Evolutionary conservation across 2,113 vertebrate species (phyloP).

Genomic region (Serinus canaria): DNA sequence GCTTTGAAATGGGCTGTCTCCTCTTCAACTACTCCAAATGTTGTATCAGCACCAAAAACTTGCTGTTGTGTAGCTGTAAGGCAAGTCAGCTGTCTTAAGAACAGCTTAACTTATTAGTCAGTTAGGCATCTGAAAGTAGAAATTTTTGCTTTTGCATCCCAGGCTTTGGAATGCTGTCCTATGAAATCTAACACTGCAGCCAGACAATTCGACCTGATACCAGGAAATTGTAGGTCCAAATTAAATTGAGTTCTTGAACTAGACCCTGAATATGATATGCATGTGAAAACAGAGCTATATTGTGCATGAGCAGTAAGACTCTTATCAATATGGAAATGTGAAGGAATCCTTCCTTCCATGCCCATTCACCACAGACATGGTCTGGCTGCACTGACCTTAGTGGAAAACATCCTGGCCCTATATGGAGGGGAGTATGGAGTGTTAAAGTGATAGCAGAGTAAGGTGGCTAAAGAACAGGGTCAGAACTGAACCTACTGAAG

Average conservation of each 20-base stretch:
- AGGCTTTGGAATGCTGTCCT: neutral
- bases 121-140: neutral
- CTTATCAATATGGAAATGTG: neutral
- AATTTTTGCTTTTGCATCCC: neutral
- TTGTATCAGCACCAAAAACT: neutral
- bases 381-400: neutral
- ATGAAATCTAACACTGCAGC: neutral
- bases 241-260: neutral
- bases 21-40: neutral
- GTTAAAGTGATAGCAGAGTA: neutral
- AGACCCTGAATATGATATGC: neutral
- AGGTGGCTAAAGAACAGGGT: neutral
- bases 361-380: neutral
- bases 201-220: neutral
- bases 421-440: neutral
- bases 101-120: slow-evolving; percentile 9
- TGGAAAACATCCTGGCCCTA: neutral
- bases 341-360: neutral
- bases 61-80: neutral
- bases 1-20: slow-evolving; percentile 26
- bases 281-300: neutral
- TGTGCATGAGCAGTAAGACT: neutral
- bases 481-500: neutral
- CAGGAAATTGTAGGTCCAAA: neutral
- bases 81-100: neutral